A percentile compares a stretch with the other conserved stretches of the same genome.
phyloP scores from a whole-genome alignment of 2,113 vertebrate species.

The Hemichromis elongatus region DNA sequence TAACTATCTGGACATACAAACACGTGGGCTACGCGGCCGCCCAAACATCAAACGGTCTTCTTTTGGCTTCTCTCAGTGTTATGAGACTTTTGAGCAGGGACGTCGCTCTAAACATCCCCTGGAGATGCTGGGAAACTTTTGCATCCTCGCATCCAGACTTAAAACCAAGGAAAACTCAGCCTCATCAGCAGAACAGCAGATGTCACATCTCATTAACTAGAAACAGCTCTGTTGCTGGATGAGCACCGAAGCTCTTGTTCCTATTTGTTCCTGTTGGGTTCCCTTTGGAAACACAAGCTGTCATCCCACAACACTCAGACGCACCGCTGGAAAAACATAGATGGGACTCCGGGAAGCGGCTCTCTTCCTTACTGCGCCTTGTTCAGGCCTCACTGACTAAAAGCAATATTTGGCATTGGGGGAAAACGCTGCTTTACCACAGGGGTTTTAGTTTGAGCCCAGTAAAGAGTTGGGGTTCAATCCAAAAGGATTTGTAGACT shows the following conservation, averaged over 20 bases:
- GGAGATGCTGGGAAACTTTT: constrained; percentile 6
- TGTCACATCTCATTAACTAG: constrained; percentile 41
- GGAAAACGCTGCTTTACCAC: constrained; percentile 1
- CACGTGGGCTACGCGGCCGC: not conserved
- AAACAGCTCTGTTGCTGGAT: constrained; percentile 21
- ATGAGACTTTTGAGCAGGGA: not conserved
- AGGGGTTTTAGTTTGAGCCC: constrained; percentile 3
- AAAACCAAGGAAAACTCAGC: constrained; percentile 2
- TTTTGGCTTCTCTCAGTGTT: constrained; percentile 16
- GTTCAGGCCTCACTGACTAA: constrained; percentile 40
- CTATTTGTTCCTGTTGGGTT: constrained; percentile 37
- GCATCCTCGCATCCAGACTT: not conserved
- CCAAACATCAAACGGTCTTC: constrained; percentile 24
- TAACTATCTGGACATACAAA: constrained; percentile 2
- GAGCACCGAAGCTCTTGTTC: not conserved
- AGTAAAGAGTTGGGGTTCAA: not conserved
- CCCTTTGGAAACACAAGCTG: constrained; percentile 35
- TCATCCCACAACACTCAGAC: not conserved
- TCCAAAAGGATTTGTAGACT: constrained; percentile 7
- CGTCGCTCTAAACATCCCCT: not conserved
- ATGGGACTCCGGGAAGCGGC: constrained; percentile 25
- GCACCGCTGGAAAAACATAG: constrained; percentile 35
- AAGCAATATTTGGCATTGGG: constrained; percentile 23
- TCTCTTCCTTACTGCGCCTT: not conserved
- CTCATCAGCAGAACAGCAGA: constrained; percentile 30